These are phyloP conservation scores for Oligia strigilis DNA, from an alignment of 2,888 invertebrate genomes.

Conservation along the genomic window DNA sequence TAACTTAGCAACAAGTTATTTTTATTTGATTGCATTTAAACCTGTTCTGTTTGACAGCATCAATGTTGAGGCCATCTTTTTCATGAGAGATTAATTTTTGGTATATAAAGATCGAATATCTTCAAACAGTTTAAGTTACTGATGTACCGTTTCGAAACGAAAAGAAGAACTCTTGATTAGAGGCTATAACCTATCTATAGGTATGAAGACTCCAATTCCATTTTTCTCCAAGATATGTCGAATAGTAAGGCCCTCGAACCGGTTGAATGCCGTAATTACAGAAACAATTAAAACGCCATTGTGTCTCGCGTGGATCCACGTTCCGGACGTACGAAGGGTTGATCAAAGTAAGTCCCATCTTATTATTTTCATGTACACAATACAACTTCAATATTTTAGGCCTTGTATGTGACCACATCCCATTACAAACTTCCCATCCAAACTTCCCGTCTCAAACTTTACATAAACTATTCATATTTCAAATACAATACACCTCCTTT, in stretches of 20 bases:
- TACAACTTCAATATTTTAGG: not conserved
- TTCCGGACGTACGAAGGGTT: not conserved
- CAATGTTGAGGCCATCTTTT: conserved; percentile 6
- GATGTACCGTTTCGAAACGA: too few species aligned
- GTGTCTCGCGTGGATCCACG: not conserved
- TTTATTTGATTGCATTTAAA: not conserved
- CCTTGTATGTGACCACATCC: not conserved
- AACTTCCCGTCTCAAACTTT: not conserved
- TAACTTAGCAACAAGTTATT: not conserved
- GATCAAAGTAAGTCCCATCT: not conserved
- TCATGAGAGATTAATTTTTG: not conserved
- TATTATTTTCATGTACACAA: not conserved
- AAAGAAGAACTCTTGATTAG: too few species aligned
- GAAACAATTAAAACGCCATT: too few species aligned
- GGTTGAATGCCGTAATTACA: too few species aligned
- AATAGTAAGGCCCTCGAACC: not conserved
- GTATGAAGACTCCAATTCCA: not conserved
- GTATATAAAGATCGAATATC: not conserved
- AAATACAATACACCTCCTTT: conserved; percentile 9
- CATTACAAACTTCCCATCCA: too few species aligned
- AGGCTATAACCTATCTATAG: not conserved
- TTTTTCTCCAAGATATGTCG: not conserved
- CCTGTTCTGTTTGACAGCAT: not conserved
- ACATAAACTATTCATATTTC: conserved; percentile 2
- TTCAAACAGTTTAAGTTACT: too few species aligned